Percentiles rank a stretch among this genome's conserved stretches.
These are phyloP conservation scores for Drosophila helvetica DNA, from an alignment of 2,888 invertebrate species.

Conservation along the genomic window DNA sequence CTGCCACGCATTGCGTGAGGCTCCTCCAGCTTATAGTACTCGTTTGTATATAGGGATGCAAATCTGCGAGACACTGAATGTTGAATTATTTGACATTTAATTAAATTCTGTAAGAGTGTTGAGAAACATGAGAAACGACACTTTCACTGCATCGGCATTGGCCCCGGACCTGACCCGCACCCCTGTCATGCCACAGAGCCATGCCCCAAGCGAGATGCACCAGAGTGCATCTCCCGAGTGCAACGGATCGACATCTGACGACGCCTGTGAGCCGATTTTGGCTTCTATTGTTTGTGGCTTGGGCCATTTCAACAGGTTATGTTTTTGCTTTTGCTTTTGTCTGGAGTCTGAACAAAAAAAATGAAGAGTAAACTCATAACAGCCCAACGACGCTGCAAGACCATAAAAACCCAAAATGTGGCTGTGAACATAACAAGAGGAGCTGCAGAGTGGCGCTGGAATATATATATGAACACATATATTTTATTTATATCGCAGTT, in stretches of 20 bases:
- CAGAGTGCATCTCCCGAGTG: conserved; percentile 21
- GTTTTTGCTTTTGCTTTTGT: conserved; percentile 25
- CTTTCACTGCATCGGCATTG: conserved; percentile 64
- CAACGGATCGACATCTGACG: conserved; percentile 36
- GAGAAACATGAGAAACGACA: conserved; percentile 70
- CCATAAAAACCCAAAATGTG: conserved; percentile 58
- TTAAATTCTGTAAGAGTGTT: conserved; percentile 56
- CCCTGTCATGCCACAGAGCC: conserved; percentile 9
- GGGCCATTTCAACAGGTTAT: conserved; percentile 60
- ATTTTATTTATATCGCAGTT: conserved; percentile 73
- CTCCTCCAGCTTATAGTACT: conserved; percentile 19
- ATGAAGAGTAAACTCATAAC: conserved; percentile 71
- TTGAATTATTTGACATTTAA: conserved; percentile 78
- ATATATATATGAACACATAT: conserved; percentile 46
- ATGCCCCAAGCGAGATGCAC: not conserved
- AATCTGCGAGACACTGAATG: conserved; percentile 47
- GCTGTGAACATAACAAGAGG: conserved; percentile 28
- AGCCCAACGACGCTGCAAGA: conserved; percentile 53
- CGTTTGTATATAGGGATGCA: conserved; percentile 45
- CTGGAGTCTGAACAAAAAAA: conserved; percentile 50
- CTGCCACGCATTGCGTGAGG: conserved; percentile 62
- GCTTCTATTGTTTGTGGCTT: conserved; percentile 61
- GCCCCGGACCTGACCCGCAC: conserved; percentile 25
- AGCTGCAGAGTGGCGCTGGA: conserved; percentile 30
- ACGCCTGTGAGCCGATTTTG: conserved; percentile 43